Evolutionary conservation across 2,888 invertebrate species (phyloP), one percentile per base, ranked within the genome.

Genomic region (Leptopilina drosophilae): DNA sequence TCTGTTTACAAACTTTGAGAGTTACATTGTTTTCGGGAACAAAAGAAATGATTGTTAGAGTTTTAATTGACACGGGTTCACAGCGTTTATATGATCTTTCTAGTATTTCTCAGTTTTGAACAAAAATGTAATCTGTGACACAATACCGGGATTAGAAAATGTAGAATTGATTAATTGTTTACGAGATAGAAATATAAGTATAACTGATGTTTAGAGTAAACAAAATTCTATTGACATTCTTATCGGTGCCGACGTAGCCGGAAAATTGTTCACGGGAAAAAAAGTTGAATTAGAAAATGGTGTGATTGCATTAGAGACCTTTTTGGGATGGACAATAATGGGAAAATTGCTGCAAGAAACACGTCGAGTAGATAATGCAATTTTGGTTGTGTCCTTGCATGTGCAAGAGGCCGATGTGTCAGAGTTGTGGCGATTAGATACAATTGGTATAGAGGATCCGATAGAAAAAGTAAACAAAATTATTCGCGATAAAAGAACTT

Each of bases 341-440:
- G 69, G 8, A 9, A 46, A 78, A 14, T 76, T 86, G 26, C 83
- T 84, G 6, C 14, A 56, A n/a, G 56, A 56, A 56, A 5, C 33
- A 65, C 26, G 4, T 56, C 56, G 56, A 56, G n/a, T n/a, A 14
- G 56, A 56, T n/a, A 11, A 8, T 5, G 56, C 66, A 6, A 82
- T 64, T 1, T 15, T 81, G 5, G 64, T 64, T 64, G 69, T 26
- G 46, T 8, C 12, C 77, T 5, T 85, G 85, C 80, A 84, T 75
- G 77, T 78, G 20, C 76, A 56, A 20, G 81, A 83, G 15, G 84
- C 83, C 26, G 80, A 83, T 11, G 81, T 89, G 5, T 82, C 85
- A 1, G 83, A 88, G 49, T 81, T 90, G 65, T 90, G 90, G 89
- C 78, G 77, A 12, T 81, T 90, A 4, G 90, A 90, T 46, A 82